These are phyloP conservation scores for Ips typographus DNA, from an alignment of 1,140 invertebrate species.

Conservation along the genomic window DNA sequence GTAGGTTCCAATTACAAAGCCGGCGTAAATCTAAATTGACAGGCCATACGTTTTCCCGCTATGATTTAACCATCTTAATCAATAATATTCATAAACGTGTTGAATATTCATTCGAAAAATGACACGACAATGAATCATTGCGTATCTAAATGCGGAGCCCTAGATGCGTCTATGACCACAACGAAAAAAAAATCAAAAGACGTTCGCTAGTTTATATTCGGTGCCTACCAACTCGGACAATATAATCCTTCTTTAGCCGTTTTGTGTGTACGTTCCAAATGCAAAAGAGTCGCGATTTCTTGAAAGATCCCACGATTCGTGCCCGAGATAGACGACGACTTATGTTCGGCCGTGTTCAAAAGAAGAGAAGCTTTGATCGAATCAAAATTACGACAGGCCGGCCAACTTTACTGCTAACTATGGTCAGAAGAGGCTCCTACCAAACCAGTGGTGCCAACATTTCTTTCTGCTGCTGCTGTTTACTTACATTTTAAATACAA, in stretches of 20 bases:
- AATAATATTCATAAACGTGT: conserved; percentile 22
- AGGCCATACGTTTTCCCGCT: conserved; percentile 15
- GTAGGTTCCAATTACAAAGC: conserved; percentile 19
- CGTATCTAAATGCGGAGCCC: not conserved
- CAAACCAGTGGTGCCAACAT: too few species aligned
- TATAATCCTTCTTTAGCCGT: too few species aligned
- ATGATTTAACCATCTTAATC: conserved; percentile 19
- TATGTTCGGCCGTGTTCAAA: conserved; percentile 24
- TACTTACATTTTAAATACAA: too few species aligned
- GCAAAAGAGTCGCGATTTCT: conserved; percentile 15
- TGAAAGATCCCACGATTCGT: conserved; percentile 26
- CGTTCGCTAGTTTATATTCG: too few species aligned
- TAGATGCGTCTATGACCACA: not conserved
- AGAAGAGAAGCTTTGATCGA: conserved; percentile 14
- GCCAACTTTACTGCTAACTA: too few species aligned
- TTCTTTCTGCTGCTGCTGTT: too few species aligned
- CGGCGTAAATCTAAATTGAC: conserved; percentile 21
- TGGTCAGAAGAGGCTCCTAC: too few species aligned
- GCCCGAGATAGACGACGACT: conserved; percentile 13
- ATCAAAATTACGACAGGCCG: conserved; percentile 19
- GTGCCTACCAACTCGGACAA: too few species aligned
- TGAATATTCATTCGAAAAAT: conserved; percentile 23
- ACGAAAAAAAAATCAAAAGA: too few species aligned
- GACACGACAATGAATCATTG: conserved; percentile 15
- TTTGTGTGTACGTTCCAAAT: not conserved